phyloP scores from a whole-genome alignment of 2,113 vertebrate species.

The Platichthys flesus region DNA sequence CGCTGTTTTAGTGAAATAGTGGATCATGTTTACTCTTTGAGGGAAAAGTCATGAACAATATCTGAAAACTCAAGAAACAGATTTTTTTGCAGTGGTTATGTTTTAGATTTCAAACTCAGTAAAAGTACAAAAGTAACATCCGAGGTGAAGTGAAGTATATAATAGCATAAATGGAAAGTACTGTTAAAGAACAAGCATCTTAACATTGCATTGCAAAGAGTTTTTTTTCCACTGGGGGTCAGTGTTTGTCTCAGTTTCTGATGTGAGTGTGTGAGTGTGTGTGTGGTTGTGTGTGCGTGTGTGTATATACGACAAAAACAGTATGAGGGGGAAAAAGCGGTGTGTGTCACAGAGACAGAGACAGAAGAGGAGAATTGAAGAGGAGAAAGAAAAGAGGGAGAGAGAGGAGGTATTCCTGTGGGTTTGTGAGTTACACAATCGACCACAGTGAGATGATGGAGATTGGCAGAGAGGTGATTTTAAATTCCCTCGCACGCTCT shows the following conservation, averaged over 20 bases:
- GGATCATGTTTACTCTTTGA: background rate
- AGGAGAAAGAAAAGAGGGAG: constrained; percentile 8
- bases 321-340: background rate
- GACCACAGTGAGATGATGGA: constrained; percentile 44
- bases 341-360: background rate
- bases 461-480: constrained; percentile 39
- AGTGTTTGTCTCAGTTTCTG: constrained; percentile 54
- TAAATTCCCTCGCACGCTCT: constrained; percentile 57
- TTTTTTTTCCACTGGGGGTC: constrained; percentile 70
- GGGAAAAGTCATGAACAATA: no score
- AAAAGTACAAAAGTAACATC: background rate
- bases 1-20: no score
- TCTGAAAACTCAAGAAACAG: no score
- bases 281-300: background rate
- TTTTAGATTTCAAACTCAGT: background rate
- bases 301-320: background rate
- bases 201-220: background rate
- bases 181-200: background rate
- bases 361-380: background rate
- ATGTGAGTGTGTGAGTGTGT: background rate
- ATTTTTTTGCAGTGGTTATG: no score
- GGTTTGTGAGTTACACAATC: constrained; percentile 57
- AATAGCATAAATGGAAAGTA: background rate
- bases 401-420: constrained; percentile 32
- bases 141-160: background rate